phyloP scores from a whole-genome alignment of 1,140 invertebrate genomes.

The Agraylea sexmaculata region DNA sequence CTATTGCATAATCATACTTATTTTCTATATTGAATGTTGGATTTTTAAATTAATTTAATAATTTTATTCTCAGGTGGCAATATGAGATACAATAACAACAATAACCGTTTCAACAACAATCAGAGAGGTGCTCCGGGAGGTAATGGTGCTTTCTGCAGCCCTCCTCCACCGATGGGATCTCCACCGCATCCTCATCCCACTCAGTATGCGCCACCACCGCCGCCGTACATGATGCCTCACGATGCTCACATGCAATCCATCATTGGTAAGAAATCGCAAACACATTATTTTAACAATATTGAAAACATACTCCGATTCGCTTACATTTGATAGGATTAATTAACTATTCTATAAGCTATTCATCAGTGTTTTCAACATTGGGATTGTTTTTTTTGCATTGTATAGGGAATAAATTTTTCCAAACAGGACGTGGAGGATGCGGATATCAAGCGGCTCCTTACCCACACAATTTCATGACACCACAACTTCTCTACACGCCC shows the following conservation, averaged over 20 bases:
- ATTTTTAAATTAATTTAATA: too few species aligned
- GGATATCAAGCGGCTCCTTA: constrained; percentile 38
- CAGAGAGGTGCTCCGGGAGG: constrained; percentile 12
- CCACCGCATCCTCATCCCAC: constrained; percentile 14
- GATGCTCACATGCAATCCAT: constrained; percentile 22
- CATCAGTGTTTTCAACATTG: too few species aligned
- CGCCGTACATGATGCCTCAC: constrained; percentile 15
- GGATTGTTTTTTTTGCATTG: constrained; percentile 15
- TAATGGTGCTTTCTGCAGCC: constrained; percentile 15
- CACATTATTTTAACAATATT: neutral
- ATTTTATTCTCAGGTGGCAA: constrained; percentile 17
- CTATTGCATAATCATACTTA: too few species aligned
- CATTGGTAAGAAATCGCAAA: constrained; percentile 14
- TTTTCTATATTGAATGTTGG: too few species aligned
- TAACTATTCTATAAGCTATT: too few species aligned
- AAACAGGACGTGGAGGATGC: constrained; percentile 35
- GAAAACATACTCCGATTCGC: too few species aligned
- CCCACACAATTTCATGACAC: constrained; percentile 33
- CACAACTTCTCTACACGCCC: constrained; percentile 34
- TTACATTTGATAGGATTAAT: too few species aligned
- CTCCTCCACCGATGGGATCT: constrained; percentile 17
- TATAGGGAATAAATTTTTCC: constrained; percentile 39
- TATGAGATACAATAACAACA: constrained; percentile 18
- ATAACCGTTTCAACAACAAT: constrained; percentile 13
- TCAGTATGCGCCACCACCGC: constrained; percentile 18